These are phyloP conservation scores for Montipora capitata DNA, from an alignment of 92 coral and sea anemone species.

Conservation along the genomic window DNA sequence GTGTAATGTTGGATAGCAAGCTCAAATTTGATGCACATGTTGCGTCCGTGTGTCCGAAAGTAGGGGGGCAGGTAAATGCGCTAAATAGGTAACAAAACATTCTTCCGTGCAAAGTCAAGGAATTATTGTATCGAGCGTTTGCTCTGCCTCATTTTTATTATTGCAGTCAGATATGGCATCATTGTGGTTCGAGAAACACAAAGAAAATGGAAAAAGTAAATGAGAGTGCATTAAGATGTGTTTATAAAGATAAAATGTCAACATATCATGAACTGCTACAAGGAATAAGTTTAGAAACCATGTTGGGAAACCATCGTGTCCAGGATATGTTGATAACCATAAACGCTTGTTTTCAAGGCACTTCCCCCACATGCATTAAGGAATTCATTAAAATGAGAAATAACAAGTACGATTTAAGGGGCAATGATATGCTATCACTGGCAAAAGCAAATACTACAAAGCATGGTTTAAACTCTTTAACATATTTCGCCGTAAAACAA, in stretches of 20 bases:
- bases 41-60: conserved; percentile 61
- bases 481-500: conserved; percentile 50
- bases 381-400: conserved; percentile 17
- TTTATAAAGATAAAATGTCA: conserved; percentile 49
- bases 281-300: not conserved
- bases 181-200: conserved; percentile 60
- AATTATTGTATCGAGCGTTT: conserved; percentile 58
- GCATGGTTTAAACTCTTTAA: conserved; percentile 48
- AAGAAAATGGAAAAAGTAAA: conserved; percentile 63
- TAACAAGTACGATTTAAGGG: conserved; percentile 45
- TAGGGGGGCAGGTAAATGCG: conserved; percentile 62
- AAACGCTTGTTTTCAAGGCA: conserved; percentile 41
- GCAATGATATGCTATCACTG: conserved; percentile 23
- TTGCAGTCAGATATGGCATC: conserved; percentile 66
- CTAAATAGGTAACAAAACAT: conserved; percentile 70
- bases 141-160: conserved; percentile 66
- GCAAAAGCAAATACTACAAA: conserved; percentile 55
- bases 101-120: conserved; percentile 51
- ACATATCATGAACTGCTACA: conserved; percentile 30
- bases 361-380: conserved; percentile 25
- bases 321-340: conserved; percentile 51
- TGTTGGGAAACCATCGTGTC: conserved; percentile 20
- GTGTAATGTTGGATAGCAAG: conserved; percentile 64
- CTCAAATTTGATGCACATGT: conserved; percentile 71
- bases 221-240: conserved; percentile 59